Conservation (phyloP, 2,888 invertebrate species). For the Cheilosia grossa region DNA sequence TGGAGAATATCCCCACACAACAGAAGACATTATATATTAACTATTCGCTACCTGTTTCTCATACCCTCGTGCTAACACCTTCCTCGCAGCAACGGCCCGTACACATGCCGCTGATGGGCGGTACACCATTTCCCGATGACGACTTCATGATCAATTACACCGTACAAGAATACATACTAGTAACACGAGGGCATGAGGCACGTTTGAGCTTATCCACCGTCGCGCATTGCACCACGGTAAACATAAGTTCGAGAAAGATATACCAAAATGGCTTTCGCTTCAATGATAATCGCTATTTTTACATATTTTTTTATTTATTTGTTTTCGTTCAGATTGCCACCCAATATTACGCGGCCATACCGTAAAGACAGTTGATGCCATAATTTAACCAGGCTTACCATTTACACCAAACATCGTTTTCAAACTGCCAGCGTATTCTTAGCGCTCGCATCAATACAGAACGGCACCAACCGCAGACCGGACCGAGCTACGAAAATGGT, state of each 20-base stretch:
- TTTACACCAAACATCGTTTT: conserved; percentile 29
- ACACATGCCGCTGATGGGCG: conserved; percentile 1
- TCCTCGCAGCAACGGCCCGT: conserved; percentile 7
- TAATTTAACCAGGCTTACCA: conserved; percentile 37
- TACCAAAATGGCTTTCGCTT: not conserved
- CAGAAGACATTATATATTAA: not conserved
- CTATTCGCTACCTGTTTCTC: conserved; percentile 37
- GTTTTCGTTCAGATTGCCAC: conserved; percentile 12
- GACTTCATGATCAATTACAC: conserved; percentile 8
- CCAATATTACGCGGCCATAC: conserved; percentile 23
- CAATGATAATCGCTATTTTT: not conserved
- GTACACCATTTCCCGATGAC: not conserved
- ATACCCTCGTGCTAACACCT: conserved; percentile 53
- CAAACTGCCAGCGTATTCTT: not conserved
- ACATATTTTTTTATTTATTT: not conserved
- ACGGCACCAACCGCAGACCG: conserved; percentile 2
- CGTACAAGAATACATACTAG: not conserved
- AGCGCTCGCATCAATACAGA: conserved; percentile 4
- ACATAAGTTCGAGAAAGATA: not conserved
- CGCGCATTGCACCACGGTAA: not conserved
- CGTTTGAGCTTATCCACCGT: not conserved
- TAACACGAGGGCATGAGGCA: conserved; percentile 6
- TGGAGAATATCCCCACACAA: too few relatives aligned
- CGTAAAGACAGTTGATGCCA: conserved; percentile 34
- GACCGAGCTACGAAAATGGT: conserved; percentile 14